These are phyloP conservation scores for Amiota mariae DNA, from an alignment of 2,888 invertebrate species.

Conservation along the genomic window DNA sequence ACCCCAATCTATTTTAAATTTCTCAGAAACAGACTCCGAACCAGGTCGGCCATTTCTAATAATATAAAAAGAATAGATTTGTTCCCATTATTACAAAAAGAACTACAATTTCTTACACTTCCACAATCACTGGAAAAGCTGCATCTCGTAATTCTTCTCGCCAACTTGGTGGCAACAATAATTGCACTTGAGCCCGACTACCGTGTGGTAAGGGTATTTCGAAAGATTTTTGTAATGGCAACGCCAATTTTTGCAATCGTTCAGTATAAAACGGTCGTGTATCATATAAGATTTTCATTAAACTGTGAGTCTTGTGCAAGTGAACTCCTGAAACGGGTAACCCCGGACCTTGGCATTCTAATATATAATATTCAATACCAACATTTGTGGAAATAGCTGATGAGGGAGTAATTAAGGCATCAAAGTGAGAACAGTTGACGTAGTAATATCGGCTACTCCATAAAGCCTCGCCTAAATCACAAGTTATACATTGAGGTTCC, in stretches of 20 bases:
- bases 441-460: conserved; percentile 88
- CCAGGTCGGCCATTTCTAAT: conserved; percentile 92
- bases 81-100: not conserved
- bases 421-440: conserved; percentile 90
- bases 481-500: conserved; percentile 90
- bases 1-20: conserved; percentile 91
- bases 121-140: conserved; percentile 90
- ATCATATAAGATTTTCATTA: conserved; percentile 85
- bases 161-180: conserved; percentile 91
- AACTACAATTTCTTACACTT: conserved; percentile 79
- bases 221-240: conserved; percentile 87
- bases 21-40: conserved; percentile 90
- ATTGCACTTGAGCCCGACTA: conserved; percentile 88
- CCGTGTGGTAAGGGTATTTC: conserved; percentile 91
- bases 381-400: conserved; percentile 70
- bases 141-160: conserved; percentile 88
- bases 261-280: conserved; percentile 80
- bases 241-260: conserved; percentile 83
- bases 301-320: conserved; percentile 82
- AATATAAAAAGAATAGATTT: not conserved
- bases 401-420: conserved; percentile 81
- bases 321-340: conserved; percentile 88
- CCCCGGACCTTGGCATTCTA: conserved; percentile 94
- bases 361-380: conserved; percentile 78
- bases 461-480: conserved; percentile 83